Base-by-base conservation (phyloP, 1,140 invertebrate genomes). In the Littorina saxatilis region DNA sequence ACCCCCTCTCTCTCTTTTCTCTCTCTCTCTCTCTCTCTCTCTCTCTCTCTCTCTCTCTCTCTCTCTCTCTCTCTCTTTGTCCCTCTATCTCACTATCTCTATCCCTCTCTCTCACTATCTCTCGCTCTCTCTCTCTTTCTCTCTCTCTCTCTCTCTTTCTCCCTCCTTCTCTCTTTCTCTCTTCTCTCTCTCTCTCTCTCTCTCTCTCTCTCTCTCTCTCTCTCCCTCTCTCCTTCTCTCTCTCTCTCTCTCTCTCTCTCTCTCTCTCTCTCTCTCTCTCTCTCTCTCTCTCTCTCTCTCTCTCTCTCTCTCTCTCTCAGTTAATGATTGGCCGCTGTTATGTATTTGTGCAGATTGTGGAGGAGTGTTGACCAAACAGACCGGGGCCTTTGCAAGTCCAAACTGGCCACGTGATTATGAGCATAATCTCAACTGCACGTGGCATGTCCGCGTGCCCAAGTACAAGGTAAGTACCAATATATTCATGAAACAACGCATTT, bases 401-500 rank as follows among this genome's bases (percentile, higher is more conserved):
- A 89, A 89, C 72, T 89, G 89, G 89, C 89, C 89, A 1, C 77
- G 89, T 35, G 85, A 88, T 39, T 90, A 90, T 76, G 75, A 81
- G 3, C 88, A 90, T 76, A 84, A 89, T 70, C 66, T 90, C n/a
- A 85, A 89, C 66, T 90, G 89, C 80, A 83, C 85, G 17, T 90
- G 89, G 89, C 68, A 80, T 9, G 82, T 90, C n/a, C 76, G 78
- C 20, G 88, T 89, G 11, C 85, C 85, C 15, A 83, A 83, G 55
- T 84, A 85, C 82, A 88, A 88, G 84, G 89, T 90, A 79, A 70
- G 79, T 20, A 2, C n/a, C n/a, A n/a, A n/a, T n/a, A n/a, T n/a
- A n/a, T n/a, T n/a, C n/a, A n/a, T n/a, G n/a, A n/a, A n/a, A n/a
- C n/a, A n/a, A n/a, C n/a, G n/a, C n/a, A n/a, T n/a, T n/a, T n/a